Evolutionary conservation across 2,888 invertebrate genomes (phyloP).

Genomic region (Drosophila ezoana): DNA sequence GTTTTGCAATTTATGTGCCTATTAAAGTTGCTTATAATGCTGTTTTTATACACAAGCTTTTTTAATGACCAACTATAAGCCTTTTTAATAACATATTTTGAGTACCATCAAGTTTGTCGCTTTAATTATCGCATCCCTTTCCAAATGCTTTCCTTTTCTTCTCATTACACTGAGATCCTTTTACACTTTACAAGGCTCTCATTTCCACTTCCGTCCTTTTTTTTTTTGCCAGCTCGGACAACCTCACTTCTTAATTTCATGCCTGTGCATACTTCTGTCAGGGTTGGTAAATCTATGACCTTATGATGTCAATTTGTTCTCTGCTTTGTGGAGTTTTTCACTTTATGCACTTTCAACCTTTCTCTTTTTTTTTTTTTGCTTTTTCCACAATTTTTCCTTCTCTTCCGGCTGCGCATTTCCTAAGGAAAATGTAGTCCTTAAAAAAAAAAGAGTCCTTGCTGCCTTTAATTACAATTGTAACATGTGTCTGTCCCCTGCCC

Average conservation of each 20-base stretch:
- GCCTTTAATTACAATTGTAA: slow-evolving; percentile 47
- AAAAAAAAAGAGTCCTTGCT: slow-evolving; percentile 8
- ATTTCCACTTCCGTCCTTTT: slow-evolving; percentile 23
- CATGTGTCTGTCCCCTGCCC: slow-evolving; percentile 20
- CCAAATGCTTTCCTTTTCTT: neutral
- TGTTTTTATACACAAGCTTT: too few species aligned
- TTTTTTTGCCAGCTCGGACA: slow-evolving; percentile 6
- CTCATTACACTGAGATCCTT: slow-evolving; percentile 14
- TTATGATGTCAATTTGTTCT: slow-evolving; percentile 41
- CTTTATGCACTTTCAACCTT: slow-evolving; percentile 15
- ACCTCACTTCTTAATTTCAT: slow-evolving; percentile 39
- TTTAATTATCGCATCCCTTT: slow-evolving; percentile 36
- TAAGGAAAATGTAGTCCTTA: neutral
- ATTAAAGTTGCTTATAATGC: too few species aligned
- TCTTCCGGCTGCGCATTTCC: neutral
- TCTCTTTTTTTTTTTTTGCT: slow-evolving; percentile 3
- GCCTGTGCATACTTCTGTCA: slow-evolving; percentile 25
- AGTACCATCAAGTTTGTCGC: slow-evolving; percentile 13
- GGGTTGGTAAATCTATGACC: slow-evolving; percentile 40
- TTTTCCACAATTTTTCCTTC: neutral
- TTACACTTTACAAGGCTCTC: slow-evolving; percentile 22
- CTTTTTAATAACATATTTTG: neutral
- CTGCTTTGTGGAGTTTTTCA: slow-evolving; percentile 16
- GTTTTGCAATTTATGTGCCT: too few species aligned
- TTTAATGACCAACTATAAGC: too few species aligned